Evolutionary conservation across 1,140 invertebrate genomes (phyloP), one percentile per base, ranked within the genome.

Genomic region (Neocloeon triangulifer): DNA sequence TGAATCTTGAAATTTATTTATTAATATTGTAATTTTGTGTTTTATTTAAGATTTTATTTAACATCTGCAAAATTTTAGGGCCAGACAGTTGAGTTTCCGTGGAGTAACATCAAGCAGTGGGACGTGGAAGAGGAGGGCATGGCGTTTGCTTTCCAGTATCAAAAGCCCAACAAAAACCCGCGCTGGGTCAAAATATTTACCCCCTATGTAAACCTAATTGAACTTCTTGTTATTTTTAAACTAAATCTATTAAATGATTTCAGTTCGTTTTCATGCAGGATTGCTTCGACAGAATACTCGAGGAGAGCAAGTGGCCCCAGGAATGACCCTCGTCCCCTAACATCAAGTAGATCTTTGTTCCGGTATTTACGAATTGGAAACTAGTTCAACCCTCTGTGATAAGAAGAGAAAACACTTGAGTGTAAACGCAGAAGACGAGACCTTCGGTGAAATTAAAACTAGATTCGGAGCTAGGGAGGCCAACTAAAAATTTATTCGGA

Each of bases 191-290:
- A 85, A 59, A 76, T 94, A 41, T 82, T 78, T 49, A 75, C 74
- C 26, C 82, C 80, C 50, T 91, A 91, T 61, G 85, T 92, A 62
- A 77, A 74, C 73, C 41, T 31, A n/a, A n/a, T n/a, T n/a, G n/a
- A n/a, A n/a, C n/a, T n/a, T n/a, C n/a, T 15, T 25, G 22, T 29
- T 29, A 29, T 33, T 28, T 36, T 39, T 33, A 17, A 27, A 39
- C 12, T 21, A 21, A 40, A 9, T 10, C n/a, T 22, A 19, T 22
- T 39, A 4, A 21, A 35, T 43, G 45, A 39, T 70, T 73, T 26
- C 61, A 92, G 85, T 88, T 82, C 51, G 69, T 79, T 45, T 92
- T 80, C 60, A 69, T 94, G 47, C 73, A 74, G 52, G 86, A 92
- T 50, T 92, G 86, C 54, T 88, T 94, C 57, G 81, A 92, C 52